Evolutionary conservation across 2,113 vertebrate species (phyloP), one percentile per base, ranked within the genome.

Genomic region (Callithrix jacchus): DNA sequence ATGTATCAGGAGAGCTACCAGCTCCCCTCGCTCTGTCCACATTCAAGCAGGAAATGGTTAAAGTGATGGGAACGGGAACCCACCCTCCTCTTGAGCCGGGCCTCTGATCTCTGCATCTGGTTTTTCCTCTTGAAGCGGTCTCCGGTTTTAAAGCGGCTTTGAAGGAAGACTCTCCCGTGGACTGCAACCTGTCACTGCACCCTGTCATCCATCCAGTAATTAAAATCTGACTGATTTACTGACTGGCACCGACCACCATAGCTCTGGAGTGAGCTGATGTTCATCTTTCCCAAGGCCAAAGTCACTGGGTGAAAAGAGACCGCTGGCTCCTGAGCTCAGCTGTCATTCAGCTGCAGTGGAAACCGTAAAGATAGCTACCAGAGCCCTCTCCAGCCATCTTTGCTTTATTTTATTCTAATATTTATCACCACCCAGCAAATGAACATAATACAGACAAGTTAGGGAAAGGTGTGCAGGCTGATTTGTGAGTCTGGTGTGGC

Each of bases 171-270:
- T 99, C 99, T 99, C 98, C 97, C 97, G 97, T 98, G 99, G 98
- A 99, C 98, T 98, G 97, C 98, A 94, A 95, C 98, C 98, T 98
- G 98, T 99, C 98, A 98, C 98, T 91, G 98, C 98, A 98, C 98
- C 99, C 98, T 99, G 98, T 99, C 99, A 98, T 98, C 98, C 98
- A 97, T 99, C 99, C 98, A 98, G 99, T 99, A 99, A 99, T 99
- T 99, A 99, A 99, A 99, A 99, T 99, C 98, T 98, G 98, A 99
- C 98, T 99, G 99, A 99, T 99, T 99, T 99, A 99, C 99, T 98
- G 99, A 99, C 98, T 98, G 98, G 98, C 98, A 98, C 98, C 97
- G 97, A 98, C 98, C 98, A 98, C 98, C 98, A 96, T 97, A 97
- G 98, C 97, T 97, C 98, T 96, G 98, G 98, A 98, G 98, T 98